These are phyloP conservation scores for Bos taurus DNA, from an alignment of 2,113 vertebrate species.

Conservation along the genomic window DNA sequence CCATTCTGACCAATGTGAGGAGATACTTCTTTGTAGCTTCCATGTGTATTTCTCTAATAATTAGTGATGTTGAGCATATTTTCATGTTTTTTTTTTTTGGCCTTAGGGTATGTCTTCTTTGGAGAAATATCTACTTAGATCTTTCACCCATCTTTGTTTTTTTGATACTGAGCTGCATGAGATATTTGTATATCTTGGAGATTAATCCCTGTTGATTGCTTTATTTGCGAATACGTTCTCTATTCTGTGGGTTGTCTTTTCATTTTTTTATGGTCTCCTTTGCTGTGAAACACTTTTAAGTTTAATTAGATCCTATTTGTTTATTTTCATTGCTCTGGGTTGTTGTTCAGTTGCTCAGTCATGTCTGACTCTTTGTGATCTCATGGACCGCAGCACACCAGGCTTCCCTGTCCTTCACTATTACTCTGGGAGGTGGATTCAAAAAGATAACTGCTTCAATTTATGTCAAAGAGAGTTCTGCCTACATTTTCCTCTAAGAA, in stretches of 20 bases:
- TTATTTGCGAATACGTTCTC: background rate
- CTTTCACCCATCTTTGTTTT: background rate
- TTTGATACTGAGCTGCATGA: background rate
- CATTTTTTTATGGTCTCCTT: background rate
- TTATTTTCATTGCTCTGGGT: background rate
- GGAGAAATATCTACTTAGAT: background rate
- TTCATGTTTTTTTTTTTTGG: background rate
- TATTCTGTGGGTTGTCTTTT: background rate
- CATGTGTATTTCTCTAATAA: background rate
- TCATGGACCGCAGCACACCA: background rate
- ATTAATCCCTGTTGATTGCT: background rate
- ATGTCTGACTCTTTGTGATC: background rate
- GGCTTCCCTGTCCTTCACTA: background rate
- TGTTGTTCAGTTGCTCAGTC: background rate
- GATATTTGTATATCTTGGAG: background rate
- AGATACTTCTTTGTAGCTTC: background rate
- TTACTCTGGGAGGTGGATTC: background rate
- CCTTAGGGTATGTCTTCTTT: background rate
- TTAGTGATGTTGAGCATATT: background rate
- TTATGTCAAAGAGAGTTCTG: background rate
- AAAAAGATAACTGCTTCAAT: background rate
- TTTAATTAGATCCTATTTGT: background rate
- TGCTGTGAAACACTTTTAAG: background rate
- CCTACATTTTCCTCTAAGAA: background rate
- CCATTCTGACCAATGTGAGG: background rate